Evolutionary conservation across 2,797 vertebrate species (phyloP).

Genomic region (Anomalospiza imberbis): DNA sequence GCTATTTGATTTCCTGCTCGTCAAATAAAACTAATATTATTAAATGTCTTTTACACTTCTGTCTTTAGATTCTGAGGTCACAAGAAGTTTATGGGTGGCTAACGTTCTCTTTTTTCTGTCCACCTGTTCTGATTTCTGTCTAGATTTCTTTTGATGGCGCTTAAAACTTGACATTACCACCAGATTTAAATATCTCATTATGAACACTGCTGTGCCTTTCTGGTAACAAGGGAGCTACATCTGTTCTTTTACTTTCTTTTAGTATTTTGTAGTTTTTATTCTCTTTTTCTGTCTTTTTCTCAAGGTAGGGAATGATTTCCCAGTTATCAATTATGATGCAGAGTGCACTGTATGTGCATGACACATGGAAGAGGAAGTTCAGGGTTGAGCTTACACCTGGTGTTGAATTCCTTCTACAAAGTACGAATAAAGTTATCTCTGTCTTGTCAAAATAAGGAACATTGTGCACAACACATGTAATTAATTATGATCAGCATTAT

Average conservation of each 20-base stretch:
- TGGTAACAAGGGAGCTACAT: background rate
- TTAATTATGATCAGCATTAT: background rate
- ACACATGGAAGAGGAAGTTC: background rate
- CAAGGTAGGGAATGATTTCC: background rate
- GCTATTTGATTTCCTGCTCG: background rate
- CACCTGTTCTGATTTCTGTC: background rate
- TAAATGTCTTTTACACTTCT: background rate
- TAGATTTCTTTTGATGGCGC: background rate
- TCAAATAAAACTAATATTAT: background rate
- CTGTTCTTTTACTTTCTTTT: background rate
- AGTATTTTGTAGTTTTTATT: background rate
- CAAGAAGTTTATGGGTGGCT: background rate
- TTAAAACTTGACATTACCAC: background rate
- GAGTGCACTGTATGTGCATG: background rate
- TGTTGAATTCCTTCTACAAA: background rate
- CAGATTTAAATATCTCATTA: background rate
- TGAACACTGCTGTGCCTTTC: background rate
- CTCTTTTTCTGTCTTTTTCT: background rate
- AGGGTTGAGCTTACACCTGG: background rate
- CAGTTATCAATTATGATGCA: background rate
- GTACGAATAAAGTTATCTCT: background rate
- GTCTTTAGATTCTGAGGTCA: background rate
- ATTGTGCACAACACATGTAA: background rate
- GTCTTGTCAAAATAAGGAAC: background rate
- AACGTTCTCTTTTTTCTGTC: background rate